phyloP scores from a whole-genome alignment of 2,888 invertebrate species.

The Augiades crinisus region DNA sequence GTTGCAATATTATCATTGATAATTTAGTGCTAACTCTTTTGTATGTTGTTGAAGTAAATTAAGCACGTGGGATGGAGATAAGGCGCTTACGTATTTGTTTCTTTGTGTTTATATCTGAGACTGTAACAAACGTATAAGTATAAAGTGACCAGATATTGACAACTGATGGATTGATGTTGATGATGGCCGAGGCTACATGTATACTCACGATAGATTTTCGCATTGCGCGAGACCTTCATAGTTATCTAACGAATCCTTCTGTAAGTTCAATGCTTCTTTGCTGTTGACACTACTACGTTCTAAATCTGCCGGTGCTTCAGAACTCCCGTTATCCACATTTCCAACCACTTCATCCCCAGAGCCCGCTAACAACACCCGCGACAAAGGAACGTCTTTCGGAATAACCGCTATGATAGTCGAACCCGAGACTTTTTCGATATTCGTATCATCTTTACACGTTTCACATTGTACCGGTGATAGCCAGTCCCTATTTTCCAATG shows the following conservation, averaged over 20 bases:
- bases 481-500: neutral
- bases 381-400: neutral
- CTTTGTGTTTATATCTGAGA: no score
- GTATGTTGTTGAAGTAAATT: no score
- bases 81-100: no score
- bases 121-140: no score
- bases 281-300: neutral
- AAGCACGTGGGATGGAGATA: no score
- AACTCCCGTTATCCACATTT: neutral
- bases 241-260: neutral
- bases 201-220: constrained; percentile 8
- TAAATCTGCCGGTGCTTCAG: neutral
- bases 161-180: no score
- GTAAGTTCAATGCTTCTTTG: neutral
- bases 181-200: no score
- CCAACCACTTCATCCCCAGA: neutral
- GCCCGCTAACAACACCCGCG: neutral
- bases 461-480: neutral
- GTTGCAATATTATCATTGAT: no score
- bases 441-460: neutral
- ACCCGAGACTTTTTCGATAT: neutral
- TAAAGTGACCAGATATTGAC: no score
- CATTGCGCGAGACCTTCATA: neutral
- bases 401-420: neutral
- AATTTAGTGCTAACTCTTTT: no score